phyloP scores from a whole-genome alignment of 2,888 invertebrate species.

The Girardia tigrina region DNA sequence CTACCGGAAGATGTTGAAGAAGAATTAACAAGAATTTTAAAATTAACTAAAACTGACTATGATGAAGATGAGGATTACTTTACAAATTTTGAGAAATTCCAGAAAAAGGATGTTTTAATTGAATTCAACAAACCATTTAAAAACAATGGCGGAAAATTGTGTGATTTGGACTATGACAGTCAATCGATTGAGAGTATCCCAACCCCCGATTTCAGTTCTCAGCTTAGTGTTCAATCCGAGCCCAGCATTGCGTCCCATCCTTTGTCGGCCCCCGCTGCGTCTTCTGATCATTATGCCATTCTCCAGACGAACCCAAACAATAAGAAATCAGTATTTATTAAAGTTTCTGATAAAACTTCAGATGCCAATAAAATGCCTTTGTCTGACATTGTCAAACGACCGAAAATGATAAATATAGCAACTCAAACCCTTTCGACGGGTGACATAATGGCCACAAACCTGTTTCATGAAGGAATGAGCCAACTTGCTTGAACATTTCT shows the following conservation, averaged over 20 bases:
- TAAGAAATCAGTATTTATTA: background rate
- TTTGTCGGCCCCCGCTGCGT: background rate
- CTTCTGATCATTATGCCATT: background rate
- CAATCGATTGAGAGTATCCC: conserved; percentile 16
- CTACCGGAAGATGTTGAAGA: conserved; percentile 1
- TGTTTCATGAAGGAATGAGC: conserved; percentile 25
- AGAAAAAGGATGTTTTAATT: background rate
- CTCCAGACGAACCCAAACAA: background rate
- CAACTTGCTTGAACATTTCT: conserved; percentile 12
- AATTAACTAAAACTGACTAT: conserved; percentile 8
- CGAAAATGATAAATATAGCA: background rate
- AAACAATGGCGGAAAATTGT: conserved; percentile 6
- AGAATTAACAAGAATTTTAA: conserved; percentile 8
- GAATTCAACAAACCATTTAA: conserved; percentile 4
- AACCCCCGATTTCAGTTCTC: background rate
- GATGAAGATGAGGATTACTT: conserved; percentile 1
- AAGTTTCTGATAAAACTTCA: background rate
- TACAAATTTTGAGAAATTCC: background rate
- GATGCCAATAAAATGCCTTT: background rate
- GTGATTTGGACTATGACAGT: background rate
- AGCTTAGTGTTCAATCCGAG: background rate
- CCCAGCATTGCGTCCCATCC: conserved; percentile 4
- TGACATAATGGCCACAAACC: conserved; percentile 29
- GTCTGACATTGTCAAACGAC: background rate
- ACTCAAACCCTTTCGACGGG: conserved; percentile 30